A percentile compares a stretch with the other conserved stretches of the same genome.
Conservation (phyloP, 2,888 invertebrate genomes). For the Acrocera orbiculus region DNA sequence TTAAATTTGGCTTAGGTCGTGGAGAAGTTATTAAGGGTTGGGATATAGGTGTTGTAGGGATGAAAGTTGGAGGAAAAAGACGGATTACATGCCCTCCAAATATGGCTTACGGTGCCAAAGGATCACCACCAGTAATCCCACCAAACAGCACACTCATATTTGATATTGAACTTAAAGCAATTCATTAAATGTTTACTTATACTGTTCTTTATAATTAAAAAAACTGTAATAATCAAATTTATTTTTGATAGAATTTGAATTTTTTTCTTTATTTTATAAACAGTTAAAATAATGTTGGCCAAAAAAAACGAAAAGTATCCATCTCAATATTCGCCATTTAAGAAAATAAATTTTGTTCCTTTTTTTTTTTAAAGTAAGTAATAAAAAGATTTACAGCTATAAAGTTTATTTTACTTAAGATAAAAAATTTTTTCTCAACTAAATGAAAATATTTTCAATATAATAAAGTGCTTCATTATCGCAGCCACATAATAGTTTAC, state of each 20-base stretch:
- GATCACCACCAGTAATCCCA: slow-evolving; percentile 72
- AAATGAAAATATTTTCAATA: slow-evolving; percentile 44
- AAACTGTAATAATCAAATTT: too few species aligned
- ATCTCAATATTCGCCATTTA: too few species aligned
- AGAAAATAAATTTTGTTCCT: too few species aligned
- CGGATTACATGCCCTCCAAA: slow-evolving; percentile 65
- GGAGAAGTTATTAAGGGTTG: slow-evolving; percentile 82
- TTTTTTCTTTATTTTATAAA: neutral
- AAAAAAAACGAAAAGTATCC: too few species aligned
- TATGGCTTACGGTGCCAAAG: slow-evolving; percentile 64
- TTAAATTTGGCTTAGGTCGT: slow-evolving; percentile 66
- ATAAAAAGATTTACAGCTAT: too few species aligned
- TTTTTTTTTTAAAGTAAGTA: too few species aligned
- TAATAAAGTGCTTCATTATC: slow-evolving; percentile 81
- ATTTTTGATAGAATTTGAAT: too few species aligned
- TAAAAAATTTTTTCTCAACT: slow-evolving; percentile 5
- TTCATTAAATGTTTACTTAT: slow-evolving; percentile 24
- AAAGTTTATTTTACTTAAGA: too few species aligned
- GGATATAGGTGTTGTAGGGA: slow-evolving; percentile 77
- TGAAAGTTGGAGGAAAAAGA: slow-evolving; percentile 89
- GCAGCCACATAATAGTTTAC: slow-evolving; percentile 61
- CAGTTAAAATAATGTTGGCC: too few species aligned
- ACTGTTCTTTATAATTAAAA: too few species aligned
- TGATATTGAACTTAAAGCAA: slow-evolving; percentile 74
- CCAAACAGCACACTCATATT: slow-evolving; percentile 74